Evolutionary conservation across 2,888 invertebrate genomes (phyloP).

Genomic region (Seira ritae): DNA sequence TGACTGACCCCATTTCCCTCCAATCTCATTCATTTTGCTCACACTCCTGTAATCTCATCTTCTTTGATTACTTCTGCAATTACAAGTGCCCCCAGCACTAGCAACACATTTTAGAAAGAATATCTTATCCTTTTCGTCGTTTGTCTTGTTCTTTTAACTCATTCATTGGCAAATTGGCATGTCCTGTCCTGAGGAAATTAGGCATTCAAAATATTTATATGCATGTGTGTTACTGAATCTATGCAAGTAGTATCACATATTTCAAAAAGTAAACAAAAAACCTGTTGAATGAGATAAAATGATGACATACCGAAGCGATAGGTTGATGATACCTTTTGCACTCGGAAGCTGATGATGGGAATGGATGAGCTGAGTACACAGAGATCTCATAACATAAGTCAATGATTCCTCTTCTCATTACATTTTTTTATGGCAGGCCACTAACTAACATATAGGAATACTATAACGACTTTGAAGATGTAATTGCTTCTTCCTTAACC

Average conservation of each 20-base stretch:
- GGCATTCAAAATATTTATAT: neutral
- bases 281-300: constrained; percentile 24
- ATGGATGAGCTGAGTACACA: constrained; percentile 26
- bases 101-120: neutral
- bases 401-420: neutral
- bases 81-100: neutral
- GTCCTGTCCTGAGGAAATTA: neutral
- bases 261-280: constrained; percentile 25
- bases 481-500: too few relatives aligned
- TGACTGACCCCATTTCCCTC: neutral
- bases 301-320: constrained; percentile 1
- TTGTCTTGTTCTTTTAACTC: neutral
- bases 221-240: neutral
- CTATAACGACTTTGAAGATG: too few relatives aligned
- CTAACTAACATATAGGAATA: too few relatives aligned
- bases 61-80: constrained; percentile 19
- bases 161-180: constrained; percentile 19
- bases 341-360: constrained; percentile 51
- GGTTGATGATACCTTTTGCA: constrained; percentile 14
- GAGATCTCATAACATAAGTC: too few relatives aligned
- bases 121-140: neutral
- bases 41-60: constrained; percentile 28
- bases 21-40: neutral
- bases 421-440: neutral
- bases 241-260: neutral